Base-by-base conservation (phyloP, 2,797 vertebrate genomes). In the Neopelma chrysocephalum region DNA sequence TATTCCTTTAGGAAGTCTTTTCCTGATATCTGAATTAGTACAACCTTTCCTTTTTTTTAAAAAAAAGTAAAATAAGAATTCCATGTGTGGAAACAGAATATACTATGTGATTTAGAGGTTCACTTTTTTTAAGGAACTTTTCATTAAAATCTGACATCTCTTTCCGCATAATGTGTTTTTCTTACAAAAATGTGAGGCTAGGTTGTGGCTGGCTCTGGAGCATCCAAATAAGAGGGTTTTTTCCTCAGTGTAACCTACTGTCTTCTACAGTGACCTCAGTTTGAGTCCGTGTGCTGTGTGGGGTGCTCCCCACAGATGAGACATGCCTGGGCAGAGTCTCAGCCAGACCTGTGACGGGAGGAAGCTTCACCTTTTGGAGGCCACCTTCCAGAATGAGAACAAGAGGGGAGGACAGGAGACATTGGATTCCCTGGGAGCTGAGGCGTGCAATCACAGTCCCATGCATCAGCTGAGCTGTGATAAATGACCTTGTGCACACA, bases 401-500 rank as follows among this genome's bases (percentile, higher is more conserved):
- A 16, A 29, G 72, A 69, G 12, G n/a, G 82, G 72, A 86, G 65
- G 66, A 72, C 65, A 45, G 88, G 91, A 91, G 94, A 40, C 22
- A 5, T 3, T 43, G 70, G 80, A 72, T 90, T 92, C 45, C 65
- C 65, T 23, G 51, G 40, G 84, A 92, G 83, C 84, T 34, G 90
- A 79, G 70, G 70, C 26, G 1, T 94, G 83, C 81, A 62, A 0
- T 76, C 1, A 0, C 86, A 42, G 77, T 69, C 26, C 77, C 73
- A 60, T 12, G 80, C 90, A 62, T 94, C 90, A 90, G 16, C 90
- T 87, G 86, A 92, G 90, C 70, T 82, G 70, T 90, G 93, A 88
- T 82, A 87, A 80, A 83, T 82, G 86, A 87, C 92, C 93, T 80
- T 38, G 81, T 73, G 83, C 58, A 10, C 4, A 0, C 90, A 15